Percentiles rank a stretch among this genome's conserved stretches.
These are phyloP conservation scores for Sarcophaga variegata DNA, from an alignment of 2,888 invertebrate genomes.

Conservation along the genomic window DNA sequence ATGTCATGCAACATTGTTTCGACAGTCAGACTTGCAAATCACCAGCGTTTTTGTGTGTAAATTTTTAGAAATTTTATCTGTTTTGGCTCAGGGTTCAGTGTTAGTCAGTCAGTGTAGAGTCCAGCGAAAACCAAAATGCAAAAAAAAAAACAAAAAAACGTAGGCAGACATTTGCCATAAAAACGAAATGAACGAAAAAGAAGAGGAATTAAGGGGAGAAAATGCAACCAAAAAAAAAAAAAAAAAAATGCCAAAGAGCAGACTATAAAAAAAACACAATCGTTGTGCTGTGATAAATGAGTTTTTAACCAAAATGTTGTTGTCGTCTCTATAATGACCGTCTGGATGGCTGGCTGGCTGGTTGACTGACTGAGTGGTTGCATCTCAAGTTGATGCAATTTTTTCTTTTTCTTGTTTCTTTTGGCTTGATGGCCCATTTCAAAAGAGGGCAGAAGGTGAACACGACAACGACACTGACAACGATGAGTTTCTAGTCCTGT, in stretches of 20 bases:
- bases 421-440: background rate
- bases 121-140: constrained; percentile 3
- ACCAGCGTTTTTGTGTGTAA: constrained; percentile 34
- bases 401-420: background rate
- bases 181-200: constrained; percentile 2
- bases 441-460: constrained; percentile 44
- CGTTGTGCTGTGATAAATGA: constrained; percentile 72
- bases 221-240: constrained; percentile 43
- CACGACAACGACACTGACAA: background rate
- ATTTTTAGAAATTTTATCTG: constrained; percentile 48
- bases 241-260: constrained; percentile 54
- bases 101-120: constrained; percentile 36
- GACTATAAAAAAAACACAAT: constrained; percentile 57
- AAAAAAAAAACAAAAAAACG: background rate
- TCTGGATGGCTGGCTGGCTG: constrained; percentile 28
- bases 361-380: constrained; percentile 23
- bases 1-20: constrained; percentile 67
- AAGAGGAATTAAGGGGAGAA: constrained; percentile 29
- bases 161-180: constrained; percentile 35
- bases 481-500: constrained; percentile 46
- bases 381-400: constrained; percentile 57
- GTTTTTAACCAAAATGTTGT: constrained; percentile 69
- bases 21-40: constrained; percentile 51
- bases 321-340: constrained; percentile 18
- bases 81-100: background rate